Conservation (phyloP, 2,797 vertebrate species). For the Crenichthys baileyi region DNA sequence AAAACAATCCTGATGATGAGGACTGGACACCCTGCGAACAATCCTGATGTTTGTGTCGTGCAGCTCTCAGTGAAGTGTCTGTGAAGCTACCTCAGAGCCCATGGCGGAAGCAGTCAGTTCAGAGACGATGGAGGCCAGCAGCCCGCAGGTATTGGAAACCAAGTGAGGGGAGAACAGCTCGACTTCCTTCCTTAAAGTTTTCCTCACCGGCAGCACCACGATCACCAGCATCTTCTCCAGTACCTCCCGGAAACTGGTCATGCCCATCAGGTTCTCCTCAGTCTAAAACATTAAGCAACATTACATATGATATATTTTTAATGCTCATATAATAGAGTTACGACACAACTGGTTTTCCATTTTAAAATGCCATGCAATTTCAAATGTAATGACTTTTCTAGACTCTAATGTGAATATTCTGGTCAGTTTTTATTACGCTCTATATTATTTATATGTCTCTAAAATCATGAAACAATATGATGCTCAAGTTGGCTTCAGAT, state of each 20-base stretch:
- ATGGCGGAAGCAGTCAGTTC: constrained; percentile 97
- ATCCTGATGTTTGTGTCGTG: neutral
- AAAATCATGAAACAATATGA: neutral
- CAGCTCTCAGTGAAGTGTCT: neutral
- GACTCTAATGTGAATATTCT: neutral
- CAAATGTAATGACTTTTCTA: neutral
- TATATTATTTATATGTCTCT: neutral
- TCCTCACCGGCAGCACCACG: constrained; percentile 95
- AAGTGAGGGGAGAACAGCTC: constrained; percentile 97
- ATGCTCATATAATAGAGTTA: neutral
- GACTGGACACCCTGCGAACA: neutral
- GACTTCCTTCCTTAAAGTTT: constrained; percentile 93
- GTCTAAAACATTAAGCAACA: constrained; percentile 75
- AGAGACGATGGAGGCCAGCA: constrained; percentile 96
- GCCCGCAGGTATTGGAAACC: constrained; percentile 96
- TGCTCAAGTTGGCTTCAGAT: neutral
- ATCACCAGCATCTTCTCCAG: constrained; percentile 99
- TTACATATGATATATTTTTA: neutral
- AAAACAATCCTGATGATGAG: neutral
- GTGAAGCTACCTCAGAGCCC: constrained; percentile 90
- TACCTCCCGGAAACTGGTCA: constrained; percentile 98
- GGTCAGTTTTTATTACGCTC: neutral
- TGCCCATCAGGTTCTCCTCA: constrained; percentile 96
- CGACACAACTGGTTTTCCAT: neutral
- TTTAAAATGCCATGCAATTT: neutral